Base-by-base conservation (phyloP, 2,113 vertebrate species). In the Spea multiplicata region DNA sequence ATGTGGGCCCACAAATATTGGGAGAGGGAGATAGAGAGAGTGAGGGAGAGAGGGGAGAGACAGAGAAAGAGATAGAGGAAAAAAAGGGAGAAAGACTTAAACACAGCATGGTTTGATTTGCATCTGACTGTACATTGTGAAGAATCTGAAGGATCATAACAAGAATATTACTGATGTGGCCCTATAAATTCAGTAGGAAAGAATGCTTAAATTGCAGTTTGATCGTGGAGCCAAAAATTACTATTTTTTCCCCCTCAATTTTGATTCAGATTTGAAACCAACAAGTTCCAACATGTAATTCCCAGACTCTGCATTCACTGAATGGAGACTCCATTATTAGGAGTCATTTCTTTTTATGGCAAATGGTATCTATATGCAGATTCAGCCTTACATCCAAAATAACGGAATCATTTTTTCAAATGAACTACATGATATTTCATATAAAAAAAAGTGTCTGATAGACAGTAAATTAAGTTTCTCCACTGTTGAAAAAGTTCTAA, bases 401-500 rank as follows among this genome's bases (percentile, higher is more conserved):
- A 61, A 76, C 48, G 53, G 17, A 71, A 71, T 71, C 69, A 52
- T 17, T 45, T 45, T 59, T 76, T 55, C 48, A 50, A 30, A 68
- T 57, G 48, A 9, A 44, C 66, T 59, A 45, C 62, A 48, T 69
- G 74, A 45, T 67, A 76, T 76, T 76, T 69, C 30, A 30, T 30
- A 30, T n/a, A 30, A 30, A 69, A 49, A 68, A 16, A 68, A 59
- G 65, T 16, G 44, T 69, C 59, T 76, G 74, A 76, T 68, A 44
- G 65, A 45, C 67, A 68, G 68, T 76, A 76, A 76, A 76, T 76
- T 76, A 68, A 45, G 59, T 7, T n/a, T 16, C 46, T 9, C 6
- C 69, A 76, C 49, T 76, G 68, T 76, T 16, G 7, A 44, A 76
- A 76, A 59, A 68, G 74, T 68, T 76, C 1, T 69, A 5, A 0